Evolutionary conservation across 2,113 vertebrate genomes (phyloP), one percentile per base, ranked within the genome.

Genomic region (Puffinus mauretanicus): DNA sequence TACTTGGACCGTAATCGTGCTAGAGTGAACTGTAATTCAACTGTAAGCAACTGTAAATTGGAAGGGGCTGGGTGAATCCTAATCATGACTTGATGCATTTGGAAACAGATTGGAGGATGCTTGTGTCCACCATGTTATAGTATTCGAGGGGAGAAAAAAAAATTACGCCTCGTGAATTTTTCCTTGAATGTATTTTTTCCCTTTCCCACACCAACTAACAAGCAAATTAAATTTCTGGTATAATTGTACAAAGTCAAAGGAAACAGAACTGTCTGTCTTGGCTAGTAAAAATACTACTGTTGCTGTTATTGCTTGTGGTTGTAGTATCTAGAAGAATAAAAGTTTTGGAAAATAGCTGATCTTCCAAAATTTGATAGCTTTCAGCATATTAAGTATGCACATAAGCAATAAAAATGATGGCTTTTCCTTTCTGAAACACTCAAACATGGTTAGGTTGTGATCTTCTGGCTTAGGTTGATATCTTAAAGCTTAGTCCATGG

Each of bases 91-190:
- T n/a, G 38, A 51, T 85, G 42, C 20, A 13, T 26, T 82, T 80
- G 52, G 55, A 92, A 85, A 18, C 24, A 36, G 36, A 18, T 6
- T 36, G 55, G 17, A 87, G 57, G 32, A 52, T 90, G 62, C 60
- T 80, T 1, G 0, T 42, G 22, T 61, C 52, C 34, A 32, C 13
- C 6, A 11, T 4, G 1, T 26, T 69, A 0, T 29, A 14, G 9
- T 49, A 46, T 66, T 82, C 3, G 12, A 73, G 38, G 38, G 14
- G 16, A 51, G 51, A 29, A 40, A 84, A 71, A n/a, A n/a, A 55
- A 77, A 27, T 27, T 30, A 13, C 4, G 6, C 15, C 36, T 13
- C 8, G 1, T 44, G 17, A 83, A 26, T 51, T 86, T 85, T 82
- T 25, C 55, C 40, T 62, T 75, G 18, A 93, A 75, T n/a, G 5